These are phyloP conservation scores for Epinephelus lanceolatus DNA, from an alignment of 2,113 vertebrate genomes.

Conservation along the genomic window DNA sequence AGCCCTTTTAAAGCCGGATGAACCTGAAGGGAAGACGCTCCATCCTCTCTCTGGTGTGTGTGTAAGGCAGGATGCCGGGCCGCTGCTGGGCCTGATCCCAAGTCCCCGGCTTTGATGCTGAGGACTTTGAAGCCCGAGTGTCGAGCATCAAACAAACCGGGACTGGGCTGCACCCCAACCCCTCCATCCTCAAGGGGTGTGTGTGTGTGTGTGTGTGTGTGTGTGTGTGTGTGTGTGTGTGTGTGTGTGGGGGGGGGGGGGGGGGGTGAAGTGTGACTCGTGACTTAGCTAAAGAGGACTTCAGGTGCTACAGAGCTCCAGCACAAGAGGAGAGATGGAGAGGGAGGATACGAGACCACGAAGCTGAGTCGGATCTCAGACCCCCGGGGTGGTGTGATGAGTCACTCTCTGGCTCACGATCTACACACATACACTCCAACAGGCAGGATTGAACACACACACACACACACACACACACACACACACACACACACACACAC, in stretches of 20 bases:
- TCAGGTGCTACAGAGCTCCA: slow-evolving; percentile 29
- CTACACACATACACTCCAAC: slow-evolving; percentile 1
- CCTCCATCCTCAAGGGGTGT: not conserved
- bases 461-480: slow-evolving; percentile 6
- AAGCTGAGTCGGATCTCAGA: slow-evolving; percentile 24
- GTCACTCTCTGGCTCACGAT: slow-evolving; percentile 50
- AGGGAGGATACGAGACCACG: slow-evolving; percentile 13
- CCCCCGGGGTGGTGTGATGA: slow-evolving; percentile 56
- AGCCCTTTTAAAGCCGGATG: slow-evolving; percentile 5
- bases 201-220: too few relatives aligned
- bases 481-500: slow-evolving; percentile 1
- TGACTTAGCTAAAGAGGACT: not conserved
- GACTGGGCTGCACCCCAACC: slow-evolving; percentile 39
- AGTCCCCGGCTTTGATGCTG: slow-evolving; percentile 59
- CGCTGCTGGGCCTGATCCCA: slow-evolving; percentile 52
- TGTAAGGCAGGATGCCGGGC: slow-evolving; percentile 24
- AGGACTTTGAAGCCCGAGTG: slow-evolving; percentile 62
- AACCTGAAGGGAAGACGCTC: slow-evolving; percentile 13
- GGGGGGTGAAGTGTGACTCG: not conserved
- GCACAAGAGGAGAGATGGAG: not conserved
- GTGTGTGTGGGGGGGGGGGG: too few relatives aligned
- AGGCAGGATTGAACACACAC: not conserved
- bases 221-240: too few relatives aligned
- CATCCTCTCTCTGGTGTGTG: not conserved
- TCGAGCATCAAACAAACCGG: slow-evolving; percentile 62